phyloP scores from a whole-genome alignment of 2,113 vertebrate genomes.

The Octodon degus region DNA sequence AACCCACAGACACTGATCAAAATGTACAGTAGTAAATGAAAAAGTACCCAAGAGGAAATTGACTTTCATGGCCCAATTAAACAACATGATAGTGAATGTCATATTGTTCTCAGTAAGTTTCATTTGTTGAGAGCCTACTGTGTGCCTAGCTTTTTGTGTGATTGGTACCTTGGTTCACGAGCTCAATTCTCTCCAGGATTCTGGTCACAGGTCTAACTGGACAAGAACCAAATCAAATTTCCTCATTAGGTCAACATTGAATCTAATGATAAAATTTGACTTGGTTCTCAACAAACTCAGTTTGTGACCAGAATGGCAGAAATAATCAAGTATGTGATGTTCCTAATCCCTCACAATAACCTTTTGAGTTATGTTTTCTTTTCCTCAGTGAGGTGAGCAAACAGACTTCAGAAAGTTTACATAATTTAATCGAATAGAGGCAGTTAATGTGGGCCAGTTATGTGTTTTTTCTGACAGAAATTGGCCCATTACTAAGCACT shows the following conservation, averaged over 20 bases:
- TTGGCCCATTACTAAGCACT: not conserved
- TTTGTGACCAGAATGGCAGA: not conserved
- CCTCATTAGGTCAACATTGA: not conserved
- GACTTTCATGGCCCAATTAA: constrained; percentile 13
- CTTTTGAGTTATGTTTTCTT: constrained; percentile 22
- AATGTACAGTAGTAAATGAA: not conserved
- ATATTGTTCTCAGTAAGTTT: constrained; percentile 4
- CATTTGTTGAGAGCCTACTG: not conserved
- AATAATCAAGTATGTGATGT: not conserved
- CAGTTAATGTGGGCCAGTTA: not conserved
- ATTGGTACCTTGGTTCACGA: not conserved
- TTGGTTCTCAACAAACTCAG: not conserved
- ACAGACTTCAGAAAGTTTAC: constrained; percentile 1
- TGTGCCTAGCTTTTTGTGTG: not conserved
- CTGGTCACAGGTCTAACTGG: not conserved
- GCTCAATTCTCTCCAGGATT: not conserved
- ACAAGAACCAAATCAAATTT: not conserved
- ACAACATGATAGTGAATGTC: constrained; percentile 14
- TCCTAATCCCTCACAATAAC: constrained; percentile 16
- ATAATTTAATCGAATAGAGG: not conserved
- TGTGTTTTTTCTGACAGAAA: not conserved
- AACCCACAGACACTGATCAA: not conserved
- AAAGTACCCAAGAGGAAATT: constrained; percentile 7
- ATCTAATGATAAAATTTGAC: not conserved
- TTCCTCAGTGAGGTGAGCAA: constrained; percentile 19